Percentiles rank a stretch among this genome's conserved stretches.
Conservation (phyloP, 1,140 invertebrate species). For the Drosophila guanche region DNA sequence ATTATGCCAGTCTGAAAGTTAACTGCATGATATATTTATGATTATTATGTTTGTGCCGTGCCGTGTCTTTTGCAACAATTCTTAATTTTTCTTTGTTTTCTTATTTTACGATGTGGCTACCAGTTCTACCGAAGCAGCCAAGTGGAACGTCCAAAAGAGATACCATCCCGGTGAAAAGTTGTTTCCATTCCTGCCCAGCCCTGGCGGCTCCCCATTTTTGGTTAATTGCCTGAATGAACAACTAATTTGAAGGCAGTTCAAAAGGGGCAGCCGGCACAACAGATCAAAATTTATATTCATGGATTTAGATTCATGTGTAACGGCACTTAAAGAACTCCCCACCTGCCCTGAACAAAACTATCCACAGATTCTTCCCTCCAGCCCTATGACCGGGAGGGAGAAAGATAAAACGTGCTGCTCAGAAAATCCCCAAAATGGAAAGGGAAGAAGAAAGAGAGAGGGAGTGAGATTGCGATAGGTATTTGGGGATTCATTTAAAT, state of each 20-base stretch:
- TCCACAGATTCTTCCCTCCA: background rate
- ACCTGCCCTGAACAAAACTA: background rate
- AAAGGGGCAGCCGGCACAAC: slow-evolving; percentile 73
- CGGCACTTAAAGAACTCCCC: slow-evolving; percentile 62
- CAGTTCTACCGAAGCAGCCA: slow-evolving; percentile 43
- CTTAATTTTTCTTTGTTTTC: slow-evolving; percentile 22
- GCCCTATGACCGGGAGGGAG: slow-evolving; percentile 6
- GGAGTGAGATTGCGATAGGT: slow-evolving; percentile 1
- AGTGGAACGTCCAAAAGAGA: slow-evolving; percentile 12
- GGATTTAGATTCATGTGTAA: slow-evolving; percentile 69
- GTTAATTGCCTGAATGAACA: slow-evolving; percentile 81
- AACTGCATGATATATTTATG: slow-evolving; percentile 77
- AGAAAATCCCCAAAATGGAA: slow-evolving; percentile 13
- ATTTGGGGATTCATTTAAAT: slow-evolving; percentile 59
- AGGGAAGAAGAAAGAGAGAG: background rate
- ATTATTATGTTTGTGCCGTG: slow-evolving; percentile 73
- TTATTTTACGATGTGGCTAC: slow-evolving; percentile 15
- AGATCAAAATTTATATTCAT: slow-evolving; percentile 71
- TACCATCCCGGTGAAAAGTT: no score
- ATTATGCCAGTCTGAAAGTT: slow-evolving; percentile 76
- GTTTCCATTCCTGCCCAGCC: background rate
- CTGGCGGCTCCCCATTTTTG: slow-evolving; percentile 49
- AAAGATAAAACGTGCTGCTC: slow-evolving; percentile 71
- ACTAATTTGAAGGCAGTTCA: slow-evolving; percentile 80
- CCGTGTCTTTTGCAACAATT: slow-evolving; percentile 44